Conservation (phyloP, 2,113 vertebrate species). For the Zeus faber region DNA sequence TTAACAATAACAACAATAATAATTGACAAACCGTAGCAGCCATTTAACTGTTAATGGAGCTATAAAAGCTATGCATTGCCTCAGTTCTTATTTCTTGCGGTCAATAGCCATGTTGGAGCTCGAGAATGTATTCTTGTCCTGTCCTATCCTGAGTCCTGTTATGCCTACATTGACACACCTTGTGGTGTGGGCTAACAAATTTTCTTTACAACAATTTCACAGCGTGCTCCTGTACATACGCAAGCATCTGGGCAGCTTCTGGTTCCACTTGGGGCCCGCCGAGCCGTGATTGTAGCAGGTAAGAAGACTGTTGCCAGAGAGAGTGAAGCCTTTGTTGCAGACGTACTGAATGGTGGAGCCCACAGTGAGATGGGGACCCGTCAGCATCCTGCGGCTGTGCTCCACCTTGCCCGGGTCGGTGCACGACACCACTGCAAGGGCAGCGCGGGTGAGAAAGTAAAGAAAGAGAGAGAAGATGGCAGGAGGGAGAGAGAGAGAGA, state of each 20-base stretch:
- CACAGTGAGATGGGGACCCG: conserved; percentile 82
- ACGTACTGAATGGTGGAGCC: conserved; percentile 88
- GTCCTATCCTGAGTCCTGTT: too few relatives aligned
- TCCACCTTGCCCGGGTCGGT: conserved; percentile 87
- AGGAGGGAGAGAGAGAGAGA: background rate
- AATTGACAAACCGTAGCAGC: too few relatives aligned
- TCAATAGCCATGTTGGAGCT: too few relatives aligned
- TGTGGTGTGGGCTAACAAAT: too few relatives aligned
- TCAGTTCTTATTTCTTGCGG: too few relatives aligned
- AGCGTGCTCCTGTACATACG: conserved; percentile 83
- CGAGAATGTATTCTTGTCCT: too few relatives aligned
- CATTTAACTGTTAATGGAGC: too few relatives aligned
- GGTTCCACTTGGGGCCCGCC: conserved; percentile 88
- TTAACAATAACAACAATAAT: too few relatives aligned
- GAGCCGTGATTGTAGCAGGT: conserved; percentile 85
- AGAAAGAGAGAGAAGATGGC: background rate
- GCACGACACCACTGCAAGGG: conserved; percentile 82
- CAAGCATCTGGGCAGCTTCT: conserved; percentile 87
- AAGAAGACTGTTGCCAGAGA: conserved; percentile 84
- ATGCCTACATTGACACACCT: too few relatives aligned
- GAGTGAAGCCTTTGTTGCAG: conserved; percentile 85
- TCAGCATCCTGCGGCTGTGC: conserved; percentile 87
- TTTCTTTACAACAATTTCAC: too few relatives aligned
- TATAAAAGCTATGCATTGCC: too few relatives aligned
- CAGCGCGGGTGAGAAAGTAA: too few relatives aligned